Base-by-base conservation (phyloP, 2,113 vertebrate genomes). In the Ceuthmochares aereus region DNA sequence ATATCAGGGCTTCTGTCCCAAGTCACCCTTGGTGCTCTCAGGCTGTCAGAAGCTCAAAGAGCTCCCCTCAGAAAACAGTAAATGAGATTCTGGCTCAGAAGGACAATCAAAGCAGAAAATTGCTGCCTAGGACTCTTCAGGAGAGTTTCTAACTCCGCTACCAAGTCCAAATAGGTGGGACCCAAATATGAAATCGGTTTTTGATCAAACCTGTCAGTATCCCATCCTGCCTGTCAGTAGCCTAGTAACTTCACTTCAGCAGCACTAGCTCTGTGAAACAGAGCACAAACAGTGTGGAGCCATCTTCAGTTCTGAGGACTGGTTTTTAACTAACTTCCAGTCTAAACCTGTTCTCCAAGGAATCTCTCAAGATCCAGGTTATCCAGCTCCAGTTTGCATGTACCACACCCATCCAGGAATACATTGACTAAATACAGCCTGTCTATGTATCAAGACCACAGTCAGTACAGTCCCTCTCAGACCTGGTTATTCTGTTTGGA, bases 1-100 rank as follows among this genome's bases (percentile, higher is more conserved):
- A 76, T 30, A 30, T 40, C 47, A 89, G 34, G 63, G 42, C 55
- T 51, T 36, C 22, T 29, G 26, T 70, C 72, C 27, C 72, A 85
- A 88, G 25, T 40, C 75, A 92, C 7, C 10, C n/a, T 69, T 7
- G 10, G 43, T 11, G 3, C 8, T 77, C 63, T 47, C 47, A 93
- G 56, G 60, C 68, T 81, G n/a, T 70, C 80, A 89, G 64, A 95
- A 87, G 26, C 59, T 74, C 72, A 55, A 88, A 67, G 18, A 0
- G 10, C 7, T 88, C 55, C 83, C 63, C 67, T 91, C 55, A 66
- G 21, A 63, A 96, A 91, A 40, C 13, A 67, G 60, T 22, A 81
- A 77, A 76, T 87, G n/a, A 85, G 47, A 82, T 79, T 90, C 70
- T 70, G 54, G 14, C 37, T 91, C 52, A 54, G 60, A 89, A 91